Base-by-base conservation (phyloP, 2,113 vertebrate species). In the Elachura formosa region DNA sequence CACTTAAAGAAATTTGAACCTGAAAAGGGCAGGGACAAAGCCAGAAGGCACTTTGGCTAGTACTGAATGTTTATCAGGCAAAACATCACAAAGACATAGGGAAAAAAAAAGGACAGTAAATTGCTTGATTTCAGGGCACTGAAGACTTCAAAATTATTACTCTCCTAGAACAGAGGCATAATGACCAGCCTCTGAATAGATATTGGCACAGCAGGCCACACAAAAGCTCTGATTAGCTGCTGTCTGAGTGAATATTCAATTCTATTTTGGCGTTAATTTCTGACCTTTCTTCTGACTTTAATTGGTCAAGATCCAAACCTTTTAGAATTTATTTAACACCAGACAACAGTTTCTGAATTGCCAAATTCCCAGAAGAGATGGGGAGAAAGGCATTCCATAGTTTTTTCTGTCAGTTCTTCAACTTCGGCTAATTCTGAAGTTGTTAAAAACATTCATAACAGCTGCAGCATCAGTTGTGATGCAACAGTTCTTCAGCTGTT, bases 151-250 rank as follows among this genome's bases (percentile, higher is more conserved):
- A 58, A 97, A 95, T 96, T 94, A 97, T 79, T 71, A 76, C 80
- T 76, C 89, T 89, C 87, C 84, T 88, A 90, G 85, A 96, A 83
- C 68, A 80, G 78, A 95, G 82, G 89, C 87, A 93, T 94, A 96
- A 97, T 92, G 93, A 96, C 85, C 89, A 67, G 78, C 73, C 92
- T 94, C 76, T 90, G 90, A 95, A 95, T 59, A 90, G 94, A 94
- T 94, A 97, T 87, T 97, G 94, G 93, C 94, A 96, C 92, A 97
- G 95, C 93, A 94, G 95, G 94, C 64, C 67, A 91, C 94, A 94
- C 82, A 94, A 87, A 95, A 87, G 90, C 90, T 59, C 78, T 96
- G 95, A 96, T 96, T 94, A 96, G 90, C 75, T 69, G 69, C 92
- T 69, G 43, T 73, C 58, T 19, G 58, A 75, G 20, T 26, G 87